Evolutionary conservation across 2,888 invertebrate species (phyloP).

Genomic region (Orthonychiurus folsomi): DNA sequence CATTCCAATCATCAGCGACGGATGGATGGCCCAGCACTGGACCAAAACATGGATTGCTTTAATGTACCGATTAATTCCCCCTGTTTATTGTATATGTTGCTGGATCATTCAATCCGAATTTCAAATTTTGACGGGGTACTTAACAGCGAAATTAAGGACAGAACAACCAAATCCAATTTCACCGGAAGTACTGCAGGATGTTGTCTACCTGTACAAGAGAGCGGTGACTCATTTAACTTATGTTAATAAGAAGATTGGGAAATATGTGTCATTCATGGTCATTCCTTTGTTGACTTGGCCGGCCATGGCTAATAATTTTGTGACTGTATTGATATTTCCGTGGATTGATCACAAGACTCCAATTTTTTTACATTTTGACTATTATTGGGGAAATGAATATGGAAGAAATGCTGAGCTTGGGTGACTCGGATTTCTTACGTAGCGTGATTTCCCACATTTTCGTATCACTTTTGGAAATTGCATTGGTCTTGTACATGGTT

Average conservation of each 20-base stretch:
- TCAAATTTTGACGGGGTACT: slow-evolving; percentile 16
- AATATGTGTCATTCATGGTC: neutral
- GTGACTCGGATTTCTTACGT: neutral
- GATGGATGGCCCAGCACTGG: neutral
- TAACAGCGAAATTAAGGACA: slow-evolving; percentile 7
- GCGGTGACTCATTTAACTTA: neutral
- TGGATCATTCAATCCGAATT: slow-evolving; percentile 27
- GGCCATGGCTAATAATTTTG: neutral
- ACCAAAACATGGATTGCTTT: neutral
- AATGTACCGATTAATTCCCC: slow-evolving; percentile 22
- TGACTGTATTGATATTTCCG: neutral
- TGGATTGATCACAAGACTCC: neutral
- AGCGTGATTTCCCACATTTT: neutral
- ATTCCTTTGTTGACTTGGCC: neutral
- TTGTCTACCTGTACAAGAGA: neutral
- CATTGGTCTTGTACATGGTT: neutral
- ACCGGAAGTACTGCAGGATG: neutral
- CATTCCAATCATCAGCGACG: neutral
- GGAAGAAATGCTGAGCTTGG: neutral
- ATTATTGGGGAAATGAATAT: neutral
- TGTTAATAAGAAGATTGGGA: neutral
- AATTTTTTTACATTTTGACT: neutral
- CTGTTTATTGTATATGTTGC: slow-evolving; percentile 26
- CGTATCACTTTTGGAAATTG: neutral
- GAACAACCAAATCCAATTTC: neutral